These are phyloP conservation scores for Megalopta genalis DNA, from an alignment of 1,140 invertebrate genomes.

Conservation along the genomic window DNA sequence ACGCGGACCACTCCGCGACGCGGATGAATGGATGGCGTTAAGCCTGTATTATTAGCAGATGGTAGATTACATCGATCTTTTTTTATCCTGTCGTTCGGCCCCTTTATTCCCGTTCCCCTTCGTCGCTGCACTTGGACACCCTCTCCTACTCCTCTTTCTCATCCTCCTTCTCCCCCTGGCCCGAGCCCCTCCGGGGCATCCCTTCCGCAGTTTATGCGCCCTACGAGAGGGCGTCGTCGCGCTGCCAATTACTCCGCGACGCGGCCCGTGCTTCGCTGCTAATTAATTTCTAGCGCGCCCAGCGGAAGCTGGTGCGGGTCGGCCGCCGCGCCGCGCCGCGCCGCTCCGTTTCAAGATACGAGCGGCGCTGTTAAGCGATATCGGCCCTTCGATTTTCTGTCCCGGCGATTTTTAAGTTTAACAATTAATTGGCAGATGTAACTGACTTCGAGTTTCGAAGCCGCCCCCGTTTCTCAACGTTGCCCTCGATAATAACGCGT, in stretches of 20 bases:
- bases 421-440: not conserved
- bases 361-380: not conserved
- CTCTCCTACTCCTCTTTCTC: slow-evolving; percentile 32
- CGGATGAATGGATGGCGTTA: slow-evolving; percentile 73
- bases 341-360: not conserved
- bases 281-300: slow-evolving; percentile 74
- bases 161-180: slow-evolving; percentile 49
- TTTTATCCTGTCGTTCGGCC: slow-evolving; percentile 54
- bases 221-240: slow-evolving; percentile 75
- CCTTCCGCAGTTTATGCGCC: slow-evolving; percentile 71
- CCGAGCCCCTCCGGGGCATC: slow-evolving; percentile 41
- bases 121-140: slow-evolving; percentile 50
- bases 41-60: slow-evolving; percentile 79
- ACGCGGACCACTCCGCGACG: slow-evolving; percentile 50
- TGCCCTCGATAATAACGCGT: too few species aligned
- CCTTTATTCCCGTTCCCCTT: slow-evolving; percentile 57
- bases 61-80: slow-evolving; percentile 79
- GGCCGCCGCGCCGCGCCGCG: slow-evolving; percentile 61
- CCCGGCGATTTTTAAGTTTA: not conserved
- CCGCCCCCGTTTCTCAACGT: too few species aligned
- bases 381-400: not conserved
- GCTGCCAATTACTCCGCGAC: slow-evolving; percentile 74
- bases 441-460: too few species aligned
- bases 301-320: slow-evolving; percentile 53
- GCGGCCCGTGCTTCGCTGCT: slow-evolving; percentile 70